Percentiles rank a stretch among this genome's conserved stretches.
Conservation (phyloP, 2,113 vertebrate species). For the Cairina moschata region DNA sequence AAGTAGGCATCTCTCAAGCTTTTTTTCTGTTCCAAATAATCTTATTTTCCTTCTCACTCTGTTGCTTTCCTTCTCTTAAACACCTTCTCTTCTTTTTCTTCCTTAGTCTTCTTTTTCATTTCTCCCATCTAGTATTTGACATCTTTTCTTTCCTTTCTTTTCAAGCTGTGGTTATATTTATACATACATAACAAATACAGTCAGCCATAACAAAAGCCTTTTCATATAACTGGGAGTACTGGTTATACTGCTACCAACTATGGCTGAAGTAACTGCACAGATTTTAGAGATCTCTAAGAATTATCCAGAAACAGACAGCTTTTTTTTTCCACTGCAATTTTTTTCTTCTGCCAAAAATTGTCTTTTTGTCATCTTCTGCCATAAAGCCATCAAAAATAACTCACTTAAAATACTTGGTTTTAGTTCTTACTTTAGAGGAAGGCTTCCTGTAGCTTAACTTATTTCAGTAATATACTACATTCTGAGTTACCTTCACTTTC, state of each 20-base stretch:
- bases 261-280: background rate
- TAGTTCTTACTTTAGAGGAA: background rate
- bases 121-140: background rate
- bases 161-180: background rate
- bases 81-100: background rate
- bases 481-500: background rate
- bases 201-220: fast-evolving
- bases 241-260: background rate
- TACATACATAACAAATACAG: background rate
- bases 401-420: background rate
- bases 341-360: background rate
- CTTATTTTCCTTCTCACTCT: background rate
- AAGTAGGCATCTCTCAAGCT: background rate
- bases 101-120: background rate
- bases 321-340: background rate
- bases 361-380: background rate
- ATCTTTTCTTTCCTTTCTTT: background rate
- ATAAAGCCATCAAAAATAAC: background rate
- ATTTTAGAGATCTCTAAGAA: background rate
- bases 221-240: background rate
- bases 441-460: background rate
- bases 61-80: background rate
- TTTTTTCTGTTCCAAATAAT: background rate
- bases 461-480: background rate
- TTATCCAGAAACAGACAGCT: background rate